Conservation (phyloP, 2,797 vertebrate species). For the Rhinoraja longicauda region DNA sequence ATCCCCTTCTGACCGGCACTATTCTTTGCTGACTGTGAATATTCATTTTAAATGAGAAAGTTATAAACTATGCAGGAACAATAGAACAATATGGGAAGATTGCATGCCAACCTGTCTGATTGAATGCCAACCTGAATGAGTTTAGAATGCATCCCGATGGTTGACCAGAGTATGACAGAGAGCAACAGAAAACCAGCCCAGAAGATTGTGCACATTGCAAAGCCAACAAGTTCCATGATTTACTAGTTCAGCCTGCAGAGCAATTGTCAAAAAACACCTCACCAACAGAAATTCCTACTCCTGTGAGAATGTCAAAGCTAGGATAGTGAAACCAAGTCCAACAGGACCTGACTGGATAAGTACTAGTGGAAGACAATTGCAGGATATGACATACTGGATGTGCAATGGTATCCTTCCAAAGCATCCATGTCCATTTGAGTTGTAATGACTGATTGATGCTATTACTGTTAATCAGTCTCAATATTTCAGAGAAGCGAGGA, state of each 20-base stretch:
- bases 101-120: not conserved
- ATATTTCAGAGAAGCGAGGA: not conserved
- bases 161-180: not conserved
- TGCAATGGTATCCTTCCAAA: not conserved
- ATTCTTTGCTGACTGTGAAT: not conserved
- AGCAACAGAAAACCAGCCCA: not conserved
- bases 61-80: not conserved
- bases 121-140: not conserved
- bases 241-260: not conserved
- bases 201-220: not conserved
- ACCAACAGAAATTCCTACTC: not conserved
- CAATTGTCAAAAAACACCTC: not conserved
- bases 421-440: not conserved
- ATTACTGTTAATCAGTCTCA: not conserved
- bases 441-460: not conserved
- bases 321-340: not conserved
- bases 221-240: not conserved
- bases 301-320: not conserved
- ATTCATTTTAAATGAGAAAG: not conserved
- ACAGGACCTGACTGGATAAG: not conserved
- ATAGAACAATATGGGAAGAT: not conserved
- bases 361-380: not conserved
- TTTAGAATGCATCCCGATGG: not conserved
- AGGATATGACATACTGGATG: conserved; percentile 2
- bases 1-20: not conserved